Conservation (phyloP, 2,888 invertebrate species). For the Dusona sp. region DNA sequence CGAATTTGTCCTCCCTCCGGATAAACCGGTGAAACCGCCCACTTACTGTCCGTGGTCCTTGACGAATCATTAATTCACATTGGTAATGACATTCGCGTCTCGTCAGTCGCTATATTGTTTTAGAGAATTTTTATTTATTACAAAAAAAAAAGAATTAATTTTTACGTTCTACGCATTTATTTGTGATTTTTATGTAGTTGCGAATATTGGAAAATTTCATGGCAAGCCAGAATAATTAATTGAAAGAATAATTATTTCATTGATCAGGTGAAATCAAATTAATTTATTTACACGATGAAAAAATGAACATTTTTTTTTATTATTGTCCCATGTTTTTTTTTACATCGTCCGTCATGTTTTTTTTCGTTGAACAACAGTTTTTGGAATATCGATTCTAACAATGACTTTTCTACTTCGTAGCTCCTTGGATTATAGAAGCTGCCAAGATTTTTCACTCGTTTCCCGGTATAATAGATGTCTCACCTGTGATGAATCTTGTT, state of each 20-base stretch:
- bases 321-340: neutral
- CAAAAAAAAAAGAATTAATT: neutral
- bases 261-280: neutral
- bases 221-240: neutral
- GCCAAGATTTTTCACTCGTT: constrained; percentile 46
- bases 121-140: neutral
- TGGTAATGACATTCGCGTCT: constrained; percentile 67
- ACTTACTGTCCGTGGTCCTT: constrained; percentile 57
- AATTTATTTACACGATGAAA: neutral
- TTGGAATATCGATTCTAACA: constrained; percentile 39
- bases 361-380: neutral
- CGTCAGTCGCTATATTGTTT: constrained; percentile 29
- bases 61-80: constrained; percentile 67
- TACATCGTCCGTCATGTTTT: neutral
- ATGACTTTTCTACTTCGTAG: constrained; percentile 37
- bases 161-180: neutral
- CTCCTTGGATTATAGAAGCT: neutral
- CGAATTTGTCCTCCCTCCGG: constrained; percentile 41
- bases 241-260: too few relatives aligned
- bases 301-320: neutral
- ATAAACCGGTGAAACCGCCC: constrained; percentile 45
- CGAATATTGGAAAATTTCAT: neutral
- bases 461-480: constrained; percentile 42
- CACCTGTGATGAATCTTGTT: constrained; percentile 50
- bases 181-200: neutral